phyloP scores from a whole-genome alignment of 2,113 vertebrate genomes.

The Ageneiosus marmoratus region DNA sequence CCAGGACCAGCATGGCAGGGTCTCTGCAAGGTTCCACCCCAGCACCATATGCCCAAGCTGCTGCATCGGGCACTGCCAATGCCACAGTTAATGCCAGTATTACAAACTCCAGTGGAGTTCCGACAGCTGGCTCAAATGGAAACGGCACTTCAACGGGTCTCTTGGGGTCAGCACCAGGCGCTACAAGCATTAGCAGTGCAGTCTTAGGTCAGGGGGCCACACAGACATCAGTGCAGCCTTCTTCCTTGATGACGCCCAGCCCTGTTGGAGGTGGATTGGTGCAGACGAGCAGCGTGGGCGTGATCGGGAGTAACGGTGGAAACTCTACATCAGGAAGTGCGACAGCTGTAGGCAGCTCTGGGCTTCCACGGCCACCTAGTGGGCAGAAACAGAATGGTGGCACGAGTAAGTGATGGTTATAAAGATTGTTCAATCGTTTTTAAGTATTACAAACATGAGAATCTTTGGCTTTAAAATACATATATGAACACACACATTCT shows the following conservation, averaged over 20 bases:
- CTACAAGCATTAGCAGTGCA: slow-evolving; percentile 48
- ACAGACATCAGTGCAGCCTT: slow-evolving; percentile 57
- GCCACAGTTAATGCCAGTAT: slow-evolving; percentile 51
- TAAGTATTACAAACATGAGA: not conserved
- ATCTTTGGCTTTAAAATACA: not conserved
- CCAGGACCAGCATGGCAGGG: slow-evolving; percentile 63
- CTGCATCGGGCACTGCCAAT: slow-evolving; percentile 62
- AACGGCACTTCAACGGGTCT: slow-evolving; percentile 59
- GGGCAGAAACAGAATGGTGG: slow-evolving; percentile 84
- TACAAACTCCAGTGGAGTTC: slow-evolving; percentile 39
- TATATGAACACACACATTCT: not conserved
- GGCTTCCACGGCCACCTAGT: slow-evolving; percentile 75
- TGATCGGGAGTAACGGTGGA: slow-evolving; percentile 68
- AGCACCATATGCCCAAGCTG: slow-evolving; percentile 83
- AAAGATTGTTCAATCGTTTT: not conserved
- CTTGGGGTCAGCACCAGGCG: slow-evolving; percentile 54
- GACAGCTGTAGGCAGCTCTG: slow-evolving; percentile 47
- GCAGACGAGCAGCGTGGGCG: slow-evolving; percentile 61
- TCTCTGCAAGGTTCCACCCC: slow-evolving; percentile 71
- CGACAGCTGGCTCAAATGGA: slow-evolving; percentile 57
- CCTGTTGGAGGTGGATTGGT: slow-evolving; percentile 55
- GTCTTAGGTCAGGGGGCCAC: slow-evolving; percentile 60
- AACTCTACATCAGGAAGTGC: slow-evolving; percentile 57
- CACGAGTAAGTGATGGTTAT: slow-evolving; percentile 75
- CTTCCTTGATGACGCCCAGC: slow-evolving; percentile 56